Percentiles rank a stretch among this genome's conserved stretches.
These are phyloP conservation scores for Crenuchus spilurus DNA, from an alignment of 2,797 vertebrate species.

Conservation along the genomic window DNA sequence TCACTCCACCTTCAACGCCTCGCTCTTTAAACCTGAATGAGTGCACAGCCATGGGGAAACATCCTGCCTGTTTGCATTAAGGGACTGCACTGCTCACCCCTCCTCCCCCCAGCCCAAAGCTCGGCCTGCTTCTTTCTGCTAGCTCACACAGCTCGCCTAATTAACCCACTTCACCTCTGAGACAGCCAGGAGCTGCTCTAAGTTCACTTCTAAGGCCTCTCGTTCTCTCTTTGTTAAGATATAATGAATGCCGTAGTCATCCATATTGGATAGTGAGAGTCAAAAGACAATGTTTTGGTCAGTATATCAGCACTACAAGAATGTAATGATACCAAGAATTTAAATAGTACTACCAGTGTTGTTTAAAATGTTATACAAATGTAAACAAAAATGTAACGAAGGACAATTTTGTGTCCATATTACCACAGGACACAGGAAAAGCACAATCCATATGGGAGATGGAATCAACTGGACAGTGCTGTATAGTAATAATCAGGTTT, in stretches of 20 bases:
- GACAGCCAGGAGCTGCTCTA: conserved; percentile 24
- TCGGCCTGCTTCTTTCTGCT: conserved; percentile 18
- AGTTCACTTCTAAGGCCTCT: conserved; percentile 18
- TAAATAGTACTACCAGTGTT: no score
- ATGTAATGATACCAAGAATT: no score
- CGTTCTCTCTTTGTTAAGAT: conserved; percentile 1
- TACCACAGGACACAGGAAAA: no score
- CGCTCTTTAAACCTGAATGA: conserved; percentile 33
- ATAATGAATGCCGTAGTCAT: conserved; percentile 28
- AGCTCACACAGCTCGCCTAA: conserved; percentile 39
- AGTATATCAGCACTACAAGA: no score
- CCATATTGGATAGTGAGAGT: conserved; percentile 1
- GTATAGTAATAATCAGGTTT: no score
- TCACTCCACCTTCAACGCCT: neutral
- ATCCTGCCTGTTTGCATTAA: conserved; percentile 33
- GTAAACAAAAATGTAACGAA: no score
- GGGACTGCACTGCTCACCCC: neutral
- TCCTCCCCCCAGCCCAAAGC: neutral
- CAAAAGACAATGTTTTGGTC: no score
- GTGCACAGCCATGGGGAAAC: conserved; percentile 30
- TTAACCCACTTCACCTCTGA: conserved; percentile 38
- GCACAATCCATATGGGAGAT: no score
- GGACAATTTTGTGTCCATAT: no score
- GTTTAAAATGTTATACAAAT: no score
- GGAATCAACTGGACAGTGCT: no score